These are phyloP conservation scores for Labroides dimidiatus DNA, from an alignment of 2,797 vertebrate species.

Conservation along the genomic window DNA sequence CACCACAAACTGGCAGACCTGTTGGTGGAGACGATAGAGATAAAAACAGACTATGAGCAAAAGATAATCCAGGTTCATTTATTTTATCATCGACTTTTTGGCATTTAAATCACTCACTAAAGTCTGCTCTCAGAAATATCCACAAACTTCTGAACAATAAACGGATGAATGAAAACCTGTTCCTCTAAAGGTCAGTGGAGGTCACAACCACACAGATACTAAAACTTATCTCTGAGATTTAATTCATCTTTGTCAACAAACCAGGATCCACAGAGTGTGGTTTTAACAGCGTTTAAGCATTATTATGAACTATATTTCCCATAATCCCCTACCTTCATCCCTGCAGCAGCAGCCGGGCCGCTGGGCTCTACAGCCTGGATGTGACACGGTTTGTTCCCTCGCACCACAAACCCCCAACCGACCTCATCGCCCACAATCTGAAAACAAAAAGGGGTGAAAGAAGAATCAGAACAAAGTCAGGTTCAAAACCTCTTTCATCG, in stretches of 20 bases:
- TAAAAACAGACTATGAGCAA: no score
- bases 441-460: not conserved
- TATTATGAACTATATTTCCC: constrained; percentile 8
- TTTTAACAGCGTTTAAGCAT: no score
- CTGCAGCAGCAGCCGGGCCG: constrained; percentile 88
- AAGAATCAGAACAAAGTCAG: no score
- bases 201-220: not conserved
- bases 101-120: no score
- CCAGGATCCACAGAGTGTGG: no score
- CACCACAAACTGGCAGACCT: constrained; percentile 94
- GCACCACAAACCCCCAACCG: constrained; percentile 93
- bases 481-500: no score
- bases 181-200: constrained; percentile 1
- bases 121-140: not conserved
- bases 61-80: no score
- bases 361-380: constrained; percentile 92
- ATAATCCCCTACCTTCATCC: constrained; percentile 87
- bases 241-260: no score
- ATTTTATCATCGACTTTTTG: no score
- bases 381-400: constrained; percentile 89
- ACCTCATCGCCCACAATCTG: constrained; percentile 90
- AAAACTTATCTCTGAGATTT: no score
- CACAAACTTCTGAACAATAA: not conserved
- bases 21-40: no score
- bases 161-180: not conserved